Evolutionary conservation across 2,797 vertebrate genomes (phyloP).

Genomic region (Galago senegalensis): DNA sequence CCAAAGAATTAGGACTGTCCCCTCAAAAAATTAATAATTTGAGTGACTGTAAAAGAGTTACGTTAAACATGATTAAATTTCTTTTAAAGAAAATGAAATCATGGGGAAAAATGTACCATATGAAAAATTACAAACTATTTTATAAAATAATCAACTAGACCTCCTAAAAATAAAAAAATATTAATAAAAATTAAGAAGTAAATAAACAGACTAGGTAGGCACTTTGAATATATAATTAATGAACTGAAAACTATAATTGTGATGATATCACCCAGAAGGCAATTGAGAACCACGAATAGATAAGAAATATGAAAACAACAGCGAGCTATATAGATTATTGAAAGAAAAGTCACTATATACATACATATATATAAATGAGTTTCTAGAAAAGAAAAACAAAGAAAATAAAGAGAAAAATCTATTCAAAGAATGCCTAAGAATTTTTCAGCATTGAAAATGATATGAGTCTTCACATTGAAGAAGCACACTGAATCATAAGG

Average conservation of each 20-base stretch:
- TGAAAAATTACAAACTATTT: not conserved
- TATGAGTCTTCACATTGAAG: not conserved
- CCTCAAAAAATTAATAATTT: not conserved
- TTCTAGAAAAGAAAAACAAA: not conserved
- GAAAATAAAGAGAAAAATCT: not conserved
- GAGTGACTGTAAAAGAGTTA: not conserved
- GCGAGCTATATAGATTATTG: not conserved
- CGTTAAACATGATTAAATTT: not conserved
- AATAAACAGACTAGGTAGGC: not conserved
- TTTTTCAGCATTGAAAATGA: not conserved
- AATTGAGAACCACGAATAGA: not conserved
- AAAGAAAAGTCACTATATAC: not conserved
- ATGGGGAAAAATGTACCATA: not conserved
- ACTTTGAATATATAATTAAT: constrained; percentile 17
- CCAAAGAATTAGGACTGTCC: not conserved
- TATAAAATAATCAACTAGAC: not conserved
- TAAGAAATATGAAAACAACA: not conserved
- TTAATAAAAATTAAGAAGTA: not conserved
- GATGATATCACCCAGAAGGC: not conserved
- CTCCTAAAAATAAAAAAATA: not conserved
- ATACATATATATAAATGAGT: not conserved
- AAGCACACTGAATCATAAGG: not conserved
- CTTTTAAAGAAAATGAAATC: constrained; percentile 27
- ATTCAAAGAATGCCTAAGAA: not conserved
- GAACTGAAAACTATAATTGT: not conserved